A percentile compares a stretch with the other conserved stretches of the same genome.
Conservation (phyloP, 2,113 vertebrate species). For the Protobothrops mucrosquamatus region DNA sequence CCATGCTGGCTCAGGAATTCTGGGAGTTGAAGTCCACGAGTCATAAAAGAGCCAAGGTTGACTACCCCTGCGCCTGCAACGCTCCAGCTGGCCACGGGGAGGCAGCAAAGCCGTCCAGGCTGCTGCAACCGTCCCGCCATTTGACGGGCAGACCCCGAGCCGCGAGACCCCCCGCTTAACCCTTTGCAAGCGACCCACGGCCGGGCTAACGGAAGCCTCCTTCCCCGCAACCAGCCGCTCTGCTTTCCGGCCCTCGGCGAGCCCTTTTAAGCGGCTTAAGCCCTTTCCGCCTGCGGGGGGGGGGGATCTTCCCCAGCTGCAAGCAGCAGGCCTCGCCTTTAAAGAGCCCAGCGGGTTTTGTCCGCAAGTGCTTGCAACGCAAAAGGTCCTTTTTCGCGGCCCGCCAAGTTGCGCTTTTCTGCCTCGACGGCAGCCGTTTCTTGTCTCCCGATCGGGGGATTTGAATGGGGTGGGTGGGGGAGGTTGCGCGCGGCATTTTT, state of each 20-base stretch:
- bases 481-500: no score
- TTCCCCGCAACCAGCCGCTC: neutral
- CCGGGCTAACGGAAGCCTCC: neutral
- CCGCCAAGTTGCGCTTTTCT: neutral
- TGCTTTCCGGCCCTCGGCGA: neutral
- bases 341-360: neutral
- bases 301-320: accelerated
- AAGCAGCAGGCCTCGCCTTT: neutral
- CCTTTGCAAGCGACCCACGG: neutral
- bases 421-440: no score
- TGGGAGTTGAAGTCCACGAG: no score
- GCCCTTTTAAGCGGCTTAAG: neutral
- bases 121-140: neutral
- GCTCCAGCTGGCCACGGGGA: neutral
- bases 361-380: accelerated
- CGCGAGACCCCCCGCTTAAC: neutral
- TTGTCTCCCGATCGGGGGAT: no score
- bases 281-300: neutral
- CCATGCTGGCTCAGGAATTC: no score
- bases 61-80: neutral
- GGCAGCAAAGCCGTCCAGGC: neutral
- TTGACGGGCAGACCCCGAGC: no score
- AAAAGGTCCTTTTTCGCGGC: no score
- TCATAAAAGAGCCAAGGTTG: no score
- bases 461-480: neutral